phyloP scores from a whole-genome alignment of 1,140 invertebrate genomes.

The Zaprionus inermis region DNA sequence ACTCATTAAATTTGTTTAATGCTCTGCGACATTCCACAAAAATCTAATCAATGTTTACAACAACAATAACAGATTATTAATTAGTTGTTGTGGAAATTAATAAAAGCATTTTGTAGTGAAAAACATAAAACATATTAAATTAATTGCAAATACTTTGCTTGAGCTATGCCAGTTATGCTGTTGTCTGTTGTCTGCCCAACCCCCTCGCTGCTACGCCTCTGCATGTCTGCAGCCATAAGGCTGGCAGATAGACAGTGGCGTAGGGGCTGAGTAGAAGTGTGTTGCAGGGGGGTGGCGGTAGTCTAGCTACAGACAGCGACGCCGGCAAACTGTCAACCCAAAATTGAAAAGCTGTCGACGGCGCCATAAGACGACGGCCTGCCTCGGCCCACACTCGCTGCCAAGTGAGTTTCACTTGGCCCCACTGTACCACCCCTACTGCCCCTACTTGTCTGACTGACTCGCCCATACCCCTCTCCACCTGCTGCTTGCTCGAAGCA shows the following conservation, averaged over 20 bases:
- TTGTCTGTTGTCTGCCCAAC: too few relatives aligned
- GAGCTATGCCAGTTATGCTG: neutral
- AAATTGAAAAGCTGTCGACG: conserved; percentile 40
- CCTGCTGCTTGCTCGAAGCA: conserved; percentile 12
- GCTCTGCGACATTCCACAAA: neutral
- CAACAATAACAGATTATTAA: conserved; percentile 41
- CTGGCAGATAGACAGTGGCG: too few relatives aligned
- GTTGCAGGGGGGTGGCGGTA: too few relatives aligned
- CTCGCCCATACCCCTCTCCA: neutral
- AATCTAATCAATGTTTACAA: conserved; percentile 2
- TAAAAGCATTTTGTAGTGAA: conserved; percentile 40
- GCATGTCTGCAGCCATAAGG: too few relatives aligned
- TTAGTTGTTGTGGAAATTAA: conserved; percentile 46
- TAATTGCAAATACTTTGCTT: conserved; percentile 39
- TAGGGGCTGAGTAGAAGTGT: too few relatives aligned
- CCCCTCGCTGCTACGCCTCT: neutral
- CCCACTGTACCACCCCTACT: neutral
- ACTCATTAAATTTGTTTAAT: conserved; percentile 46
- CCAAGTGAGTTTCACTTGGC: conserved; percentile 39
- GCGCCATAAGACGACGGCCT: conserved; percentile 2
- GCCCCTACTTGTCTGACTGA: neutral
- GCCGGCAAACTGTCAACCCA: conserved; percentile 31
- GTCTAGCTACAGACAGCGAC: neutral
- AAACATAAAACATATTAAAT: conserved; percentile 7
- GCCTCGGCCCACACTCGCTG: conserved; percentile 9